These are phyloP conservation scores for Danio tinwini DNA, from an alignment of 2,797 vertebrate genomes.

Conservation along the genomic window DNA sequence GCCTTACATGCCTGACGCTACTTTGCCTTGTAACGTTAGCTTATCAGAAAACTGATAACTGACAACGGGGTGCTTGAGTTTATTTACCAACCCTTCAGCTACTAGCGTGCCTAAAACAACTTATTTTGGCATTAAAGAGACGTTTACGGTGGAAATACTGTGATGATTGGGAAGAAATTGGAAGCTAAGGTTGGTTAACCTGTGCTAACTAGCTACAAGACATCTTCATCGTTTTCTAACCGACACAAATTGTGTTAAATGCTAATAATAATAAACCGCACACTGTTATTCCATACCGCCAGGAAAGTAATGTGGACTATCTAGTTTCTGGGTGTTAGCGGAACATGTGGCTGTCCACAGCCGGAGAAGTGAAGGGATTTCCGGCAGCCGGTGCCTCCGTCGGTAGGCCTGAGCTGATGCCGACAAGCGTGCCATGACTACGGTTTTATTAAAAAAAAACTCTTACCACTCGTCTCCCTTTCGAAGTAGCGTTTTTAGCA, in stretches of 20 bases:
- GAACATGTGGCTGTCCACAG: slow-evolving; percentile 17
- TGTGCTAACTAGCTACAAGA: slow-evolving; percentile 47
- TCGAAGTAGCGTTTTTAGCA: slow-evolving; percentile 79
- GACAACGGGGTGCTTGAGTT: not conserved
- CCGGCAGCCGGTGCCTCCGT: slow-evolving; percentile 37
- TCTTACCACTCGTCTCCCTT: slow-evolving; percentile 85
- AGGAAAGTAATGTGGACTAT: not conserved
- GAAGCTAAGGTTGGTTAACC: slow-evolving; percentile 18
- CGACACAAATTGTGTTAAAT: slow-evolving; percentile 9
- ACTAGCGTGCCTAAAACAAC: not conserved
- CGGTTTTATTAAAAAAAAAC: not conserved
- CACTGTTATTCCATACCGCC: not conserved
- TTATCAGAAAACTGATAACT: slow-evolving; percentile 5
- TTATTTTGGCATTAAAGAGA: not conserved
- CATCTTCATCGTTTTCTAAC: slow-evolving; percentile 53
- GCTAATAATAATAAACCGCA: not conserved
- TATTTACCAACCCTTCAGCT: not conserved
- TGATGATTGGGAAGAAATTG: not conserved
- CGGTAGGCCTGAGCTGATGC: slow-evolving; percentile 39
- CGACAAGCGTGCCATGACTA: slow-evolving; percentile 15
- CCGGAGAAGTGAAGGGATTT: slow-evolving; percentile 23
- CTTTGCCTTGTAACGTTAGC: not conserved
- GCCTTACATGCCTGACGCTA: slow-evolving; percentile 22
- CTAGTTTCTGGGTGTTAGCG: not conserved
- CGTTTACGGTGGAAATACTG: not conserved